Evolutionary conservation across 2,797 vertebrate species (phyloP), one percentile per base, ranked within the genome.

Genomic region (Pelochelys cantorii): DNA sequence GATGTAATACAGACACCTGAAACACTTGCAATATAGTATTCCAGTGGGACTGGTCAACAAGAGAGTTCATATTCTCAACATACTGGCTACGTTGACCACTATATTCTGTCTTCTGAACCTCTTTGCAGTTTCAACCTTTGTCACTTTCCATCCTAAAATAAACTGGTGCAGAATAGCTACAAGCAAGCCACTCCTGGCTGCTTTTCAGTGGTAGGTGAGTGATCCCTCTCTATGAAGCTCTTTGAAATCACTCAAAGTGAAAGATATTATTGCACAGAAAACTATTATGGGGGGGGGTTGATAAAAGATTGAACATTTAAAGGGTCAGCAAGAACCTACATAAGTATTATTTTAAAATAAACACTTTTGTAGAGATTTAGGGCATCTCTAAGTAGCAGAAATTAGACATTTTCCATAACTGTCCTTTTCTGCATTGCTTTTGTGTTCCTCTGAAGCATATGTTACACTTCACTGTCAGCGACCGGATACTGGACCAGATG

Each of bases 191-290:
- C 25, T 55, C 7, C 37, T 37, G 7, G 42, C 27, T 82, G 84
- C 13, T 54, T 20, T 23, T 81, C 68, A 85, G 75, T 75, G 59
- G 54, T 22, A 55, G n/a, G 22, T 80, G 37, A 75, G 2, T 11
- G 80, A 75, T 86, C 74, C 23, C 37, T 84, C 60, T 79, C 77
- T 42, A 56, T 31, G 62, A 29, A 42, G 75, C 15, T 68, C 86
- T 27, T 31, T 86, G 78, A 42, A 2, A 34, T 93, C 79, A 85
- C 77, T 90, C 68, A 88, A 29, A 86, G 29, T 68, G 77, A 85
- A 91, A 96, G 78, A 42, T 53, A 6, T 31, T 62, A 53, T 54
- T 48, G 53, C 48, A 13, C 27, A 62, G 17, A 20, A 20, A 57
- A 57, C 68, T 80, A 84, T 59, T 84, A 81, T 83, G 37, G 86